These are phyloP conservation scores for Drosophila neocordata DNA, from an alignment of 1,140 invertebrate genomes.

Conservation along the genomic window DNA sequence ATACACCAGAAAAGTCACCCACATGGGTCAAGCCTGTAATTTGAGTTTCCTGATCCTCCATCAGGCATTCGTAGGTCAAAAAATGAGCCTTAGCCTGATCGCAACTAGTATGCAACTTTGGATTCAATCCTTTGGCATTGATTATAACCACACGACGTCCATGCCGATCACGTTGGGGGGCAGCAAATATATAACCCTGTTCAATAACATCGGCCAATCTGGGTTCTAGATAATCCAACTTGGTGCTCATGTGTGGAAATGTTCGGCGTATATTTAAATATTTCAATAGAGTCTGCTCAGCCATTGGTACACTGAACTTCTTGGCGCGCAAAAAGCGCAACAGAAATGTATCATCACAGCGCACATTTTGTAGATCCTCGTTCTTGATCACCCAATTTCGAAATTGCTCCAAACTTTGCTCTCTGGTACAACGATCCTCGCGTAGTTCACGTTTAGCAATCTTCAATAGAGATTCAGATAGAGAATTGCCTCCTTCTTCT, in stretches of 20 bases:
- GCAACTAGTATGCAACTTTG: constrained; percentile 85
- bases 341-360: constrained; percentile 89
- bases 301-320: constrained; percentile 91
- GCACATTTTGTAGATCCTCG: constrained; percentile 86
- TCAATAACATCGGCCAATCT: constrained; percentile 86
- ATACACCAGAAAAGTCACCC: constrained; percentile 85
- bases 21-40: constrained; percentile 88
- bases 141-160: constrained; percentile 89
- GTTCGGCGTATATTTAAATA: constrained; percentile 89
- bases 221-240: constrained; percentile 87
- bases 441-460: constrained; percentile 86
- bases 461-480: constrained; percentile 83
- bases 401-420: constrained; percentile 86
- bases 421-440: constrained; percentile 85
- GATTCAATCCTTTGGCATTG: constrained; percentile 87
- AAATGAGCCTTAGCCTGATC: constrained; percentile 88
- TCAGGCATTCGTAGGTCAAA: constrained; percentile 88
- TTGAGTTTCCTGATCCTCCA: constrained; percentile 89
- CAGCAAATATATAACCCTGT: constrained; percentile 88
- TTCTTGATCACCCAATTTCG: constrained; percentile 88
- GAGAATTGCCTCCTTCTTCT: constrained; percentile 31
- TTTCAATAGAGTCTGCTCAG: constrained; percentile 90
- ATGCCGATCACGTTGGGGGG: constrained; percentile 87
- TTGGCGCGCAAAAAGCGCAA: constrained; percentile 90
- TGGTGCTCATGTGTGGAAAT: constrained; percentile 86